Base-by-base conservation (phyloP, 2,113 vertebrate species). In the Hydrochoerus hydrochaeris region DNA sequence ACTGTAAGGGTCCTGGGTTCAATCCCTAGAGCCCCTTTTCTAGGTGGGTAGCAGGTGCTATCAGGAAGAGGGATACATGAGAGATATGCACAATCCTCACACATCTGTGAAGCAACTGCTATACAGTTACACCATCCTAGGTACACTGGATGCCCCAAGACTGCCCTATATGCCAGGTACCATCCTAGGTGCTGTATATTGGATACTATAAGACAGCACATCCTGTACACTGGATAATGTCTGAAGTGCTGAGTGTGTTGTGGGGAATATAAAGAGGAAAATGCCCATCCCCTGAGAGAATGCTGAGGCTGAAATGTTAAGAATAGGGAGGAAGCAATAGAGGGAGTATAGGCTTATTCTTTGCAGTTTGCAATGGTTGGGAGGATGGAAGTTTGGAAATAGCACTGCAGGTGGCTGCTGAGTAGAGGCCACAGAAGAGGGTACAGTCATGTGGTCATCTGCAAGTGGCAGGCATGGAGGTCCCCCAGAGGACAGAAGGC, bases 261-360 rank as follows among this genome's bases (percentile, higher is more conserved):
- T 17, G 16, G 4, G 69, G 38, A 63, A 26, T 38, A 49, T 8
- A 77, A 41, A 91, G 54, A 54, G 44, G 22, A 26, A 32, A 44
- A 32, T 19, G 44, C 62, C 9, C 9, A 20, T 62, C 57, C 14
- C 38, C 32, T 14, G 38, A 2, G 30, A 90, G 75, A 17, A 2
- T 0, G 0, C 3, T 11, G 17, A 62, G 22, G 38, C 73, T 54
- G 0, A 1, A 7, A 35, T 7, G 13, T 0, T 35, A n/a, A 52
- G 30, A 41, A 84, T 28, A 54, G 73, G 52, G 44, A 20, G 41
- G 30, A 63, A 84, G 44, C 22, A 0, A 22, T 0, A 5, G 16
- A 5, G 44, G n/a, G 63, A 75, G 10, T 4, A 30, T 2, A 6
- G 62, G 78, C 6, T 58, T 30, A 13, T 46, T 30, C 57, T 57